phyloP scores from a whole-genome alignment of 2,888 invertebrate species.

The Thereva nobilitata region DNA sequence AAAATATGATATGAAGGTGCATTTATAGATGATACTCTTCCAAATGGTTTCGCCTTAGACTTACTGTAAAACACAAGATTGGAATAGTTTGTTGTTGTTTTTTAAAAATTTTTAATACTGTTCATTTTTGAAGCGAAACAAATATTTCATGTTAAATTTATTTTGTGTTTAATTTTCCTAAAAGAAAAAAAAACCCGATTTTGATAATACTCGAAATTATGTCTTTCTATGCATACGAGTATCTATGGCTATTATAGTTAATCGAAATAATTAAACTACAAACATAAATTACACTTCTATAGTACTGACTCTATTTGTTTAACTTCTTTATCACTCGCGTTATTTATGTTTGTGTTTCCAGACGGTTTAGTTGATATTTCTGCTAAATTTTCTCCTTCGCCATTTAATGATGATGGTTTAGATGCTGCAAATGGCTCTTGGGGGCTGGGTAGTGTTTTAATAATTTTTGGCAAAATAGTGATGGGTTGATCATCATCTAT shows the following conservation, averaged over 20 bases:
- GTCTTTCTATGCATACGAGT: background rate
- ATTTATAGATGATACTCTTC: too few relatives aligned
- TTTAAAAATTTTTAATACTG: too few relatives aligned
- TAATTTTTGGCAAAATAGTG: conserved; percentile 77
- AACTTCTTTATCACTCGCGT: conserved; percentile 59
- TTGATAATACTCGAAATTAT: background rate
- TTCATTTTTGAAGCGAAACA: too few relatives aligned
- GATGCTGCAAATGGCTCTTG: conserved; percentile 41
- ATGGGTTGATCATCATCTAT: conserved; percentile 76
- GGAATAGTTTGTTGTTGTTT: too few relatives aligned
- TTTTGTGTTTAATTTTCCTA: too few relatives aligned
- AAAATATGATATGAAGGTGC: too few relatives aligned
- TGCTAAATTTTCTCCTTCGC: conserved; percentile 21
- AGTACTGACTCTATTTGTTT: conserved; percentile 77
- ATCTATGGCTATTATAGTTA: background rate
- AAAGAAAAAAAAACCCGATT: too few relatives aligned
- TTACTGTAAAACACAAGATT: too few relatives aligned
- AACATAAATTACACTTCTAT: conserved; percentile 53
- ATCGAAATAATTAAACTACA: background rate
- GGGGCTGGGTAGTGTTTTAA: conserved; percentile 76
- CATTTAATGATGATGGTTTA: conserved; percentile 25
- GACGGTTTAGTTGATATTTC: conserved; percentile 30
- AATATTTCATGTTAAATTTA: too few relatives aligned
- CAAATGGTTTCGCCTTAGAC: too few relatives aligned
- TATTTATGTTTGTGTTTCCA: conserved; percentile 43